Conservation (phyloP, 2,113 vertebrate genomes). For the Agelaius phoeniceus region DNA sequence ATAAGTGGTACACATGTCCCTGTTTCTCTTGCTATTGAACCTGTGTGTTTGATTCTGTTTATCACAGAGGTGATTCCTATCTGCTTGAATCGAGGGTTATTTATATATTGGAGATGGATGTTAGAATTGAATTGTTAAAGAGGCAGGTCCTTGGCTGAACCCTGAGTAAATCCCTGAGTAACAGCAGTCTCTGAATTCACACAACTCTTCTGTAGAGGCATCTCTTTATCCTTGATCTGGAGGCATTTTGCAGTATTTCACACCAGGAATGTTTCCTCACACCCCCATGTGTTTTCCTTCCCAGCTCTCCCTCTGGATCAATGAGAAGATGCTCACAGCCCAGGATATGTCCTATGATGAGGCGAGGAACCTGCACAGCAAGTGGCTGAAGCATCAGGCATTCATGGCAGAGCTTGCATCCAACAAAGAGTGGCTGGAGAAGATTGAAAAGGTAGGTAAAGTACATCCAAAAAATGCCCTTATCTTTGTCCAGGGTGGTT, state of each 20-base stretch:
- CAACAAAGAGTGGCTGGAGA: conserved; percentile 99
- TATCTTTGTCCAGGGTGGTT: background rate
- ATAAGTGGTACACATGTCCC: background rate
- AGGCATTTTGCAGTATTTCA: background rate
- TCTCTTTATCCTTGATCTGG: background rate
- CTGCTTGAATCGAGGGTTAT: background rate
- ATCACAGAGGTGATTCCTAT: background rate
- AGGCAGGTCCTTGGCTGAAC: background rate
- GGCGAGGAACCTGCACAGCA: conserved; percentile 97
- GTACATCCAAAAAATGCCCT: background rate
- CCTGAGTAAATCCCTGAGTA: background rate
- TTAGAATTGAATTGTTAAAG: background rate
- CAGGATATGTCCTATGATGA: conserved; percentile 99
- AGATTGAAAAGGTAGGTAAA: conserved; percentile 89
- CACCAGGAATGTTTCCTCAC: background rate
- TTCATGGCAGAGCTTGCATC: conserved; percentile 97
- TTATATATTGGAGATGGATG: background rate
- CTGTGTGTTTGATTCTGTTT: background rate
- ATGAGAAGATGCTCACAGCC: conserved; percentile 98
- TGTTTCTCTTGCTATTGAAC: background rate
- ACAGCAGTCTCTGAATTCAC: background rate
- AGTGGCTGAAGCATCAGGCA: conserved; percentile 95
- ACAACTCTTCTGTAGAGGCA: background rate
- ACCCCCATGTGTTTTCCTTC: background rate
- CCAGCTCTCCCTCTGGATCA: conserved; percentile 96